A percentile compares a stretch with the other conserved stretches of the same genome.
Evolutionary conservation across 2,888 invertebrate species (phyloP).

Genomic region (Drosophila acutilabella): DNA sequence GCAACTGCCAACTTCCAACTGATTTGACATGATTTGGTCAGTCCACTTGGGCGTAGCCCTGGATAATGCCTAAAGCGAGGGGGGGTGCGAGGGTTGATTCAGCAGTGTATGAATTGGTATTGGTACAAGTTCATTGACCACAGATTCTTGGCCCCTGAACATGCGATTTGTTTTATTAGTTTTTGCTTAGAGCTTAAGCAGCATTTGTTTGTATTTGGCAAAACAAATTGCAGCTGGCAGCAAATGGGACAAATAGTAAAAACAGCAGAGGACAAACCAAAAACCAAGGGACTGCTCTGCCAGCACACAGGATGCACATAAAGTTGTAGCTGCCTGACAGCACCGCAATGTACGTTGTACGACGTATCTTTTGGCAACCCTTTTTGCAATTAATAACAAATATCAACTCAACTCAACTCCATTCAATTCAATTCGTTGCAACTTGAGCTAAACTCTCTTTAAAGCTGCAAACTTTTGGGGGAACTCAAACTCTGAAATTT

Average conservation of each 20-base stretch:
- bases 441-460: constrained; percentile 37
- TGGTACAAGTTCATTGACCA: constrained; percentile 70
- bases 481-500: background rate
- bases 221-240: constrained; percentile 69
- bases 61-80: constrained; percentile 35
- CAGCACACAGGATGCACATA: constrained; percentile 32
- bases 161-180: constrained; percentile 81
- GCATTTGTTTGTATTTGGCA: constrained; percentile 54
- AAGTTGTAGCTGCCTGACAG: constrained; percentile 27
- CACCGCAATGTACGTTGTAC: background rate
- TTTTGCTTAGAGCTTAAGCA: constrained; percentile 49
- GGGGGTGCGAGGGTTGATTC: constrained; percentile 23
- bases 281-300: constrained; percentile 9
- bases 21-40: constrained; percentile 61
- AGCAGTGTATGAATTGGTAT: constrained; percentile 13
- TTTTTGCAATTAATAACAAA: constrained; percentile 72
- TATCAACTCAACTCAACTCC: constrained; percentile 43
- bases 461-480: constrained; percentile 37
- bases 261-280: background rate
- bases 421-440: constrained; percentile 34
- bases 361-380: constrained; percentile 69
- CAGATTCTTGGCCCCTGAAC: constrained; percentile 63
- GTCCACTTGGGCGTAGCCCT: constrained; percentile 35
- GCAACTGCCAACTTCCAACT: constrained; percentile 65
- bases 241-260: constrained; percentile 28